phyloP scores from a whole-genome alignment of 1,140 invertebrate species.

The Bombus affinis region DNA sequence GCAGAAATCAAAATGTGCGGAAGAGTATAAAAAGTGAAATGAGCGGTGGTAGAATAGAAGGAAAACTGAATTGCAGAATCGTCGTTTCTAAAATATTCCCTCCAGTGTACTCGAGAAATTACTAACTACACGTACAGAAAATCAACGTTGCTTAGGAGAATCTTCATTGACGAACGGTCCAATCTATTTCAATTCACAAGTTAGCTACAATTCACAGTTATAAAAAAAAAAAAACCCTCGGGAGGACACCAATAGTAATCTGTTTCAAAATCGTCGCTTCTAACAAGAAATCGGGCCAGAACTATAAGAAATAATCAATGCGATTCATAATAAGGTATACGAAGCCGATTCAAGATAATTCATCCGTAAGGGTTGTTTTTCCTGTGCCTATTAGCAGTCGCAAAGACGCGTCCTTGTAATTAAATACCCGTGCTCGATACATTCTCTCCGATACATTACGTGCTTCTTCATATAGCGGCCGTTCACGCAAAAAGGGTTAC shows the following conservation, averaged over 20 bases:
- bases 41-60: rapidly evolving
- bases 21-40: neutral
- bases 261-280: neutral
- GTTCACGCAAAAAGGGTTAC: neutral
- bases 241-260: neutral
- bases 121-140: too few relatives aligned
- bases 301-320: neutral
- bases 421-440: slow-evolving; percentile 27
- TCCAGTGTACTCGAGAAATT: neutral
- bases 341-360: neutral
- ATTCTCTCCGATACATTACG: neutral
- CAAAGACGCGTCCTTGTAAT: slow-evolving; percentile 42
- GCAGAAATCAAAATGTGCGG: neutral
- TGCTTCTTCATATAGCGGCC: neutral
- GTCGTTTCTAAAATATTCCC: neutral
- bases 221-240: neutral
- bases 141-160: neutral
- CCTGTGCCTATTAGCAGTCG: neutral
- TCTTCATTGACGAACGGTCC: neutral
- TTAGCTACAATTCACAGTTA: neutral
- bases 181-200: too few relatives aligned
- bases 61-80: neutral
- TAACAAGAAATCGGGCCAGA: neutral
- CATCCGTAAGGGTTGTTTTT: neutral
- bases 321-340: neutral